Evolutionary conservation across 2,888 invertebrate species (phyloP).

Genomic region (Drosophila testacea): DNA sequence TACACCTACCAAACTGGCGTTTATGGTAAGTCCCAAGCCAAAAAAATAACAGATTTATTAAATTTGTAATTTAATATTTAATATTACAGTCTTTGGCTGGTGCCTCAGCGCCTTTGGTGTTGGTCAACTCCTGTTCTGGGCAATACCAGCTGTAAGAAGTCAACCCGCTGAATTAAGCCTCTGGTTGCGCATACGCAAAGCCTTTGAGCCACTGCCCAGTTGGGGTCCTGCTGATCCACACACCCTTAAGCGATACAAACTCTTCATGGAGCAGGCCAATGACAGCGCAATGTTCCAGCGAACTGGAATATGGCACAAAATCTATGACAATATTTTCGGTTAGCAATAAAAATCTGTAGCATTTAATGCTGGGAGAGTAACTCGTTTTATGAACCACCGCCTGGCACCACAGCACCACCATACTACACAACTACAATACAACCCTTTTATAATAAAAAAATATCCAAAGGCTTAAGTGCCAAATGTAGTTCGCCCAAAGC

Average conservation of each 20-base stretch:
- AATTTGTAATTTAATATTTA: slow-evolving; percentile 12
- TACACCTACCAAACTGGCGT: slow-evolving; percentile 87
- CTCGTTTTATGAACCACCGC: slow-evolving; percentile 40
- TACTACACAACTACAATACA: slow-evolving; percentile 32
- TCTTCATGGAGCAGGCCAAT: slow-evolving; percentile 66
- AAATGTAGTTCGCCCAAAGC: slow-evolving; percentile 58
- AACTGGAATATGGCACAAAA: slow-evolving; percentile 80
- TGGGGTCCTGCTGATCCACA: slow-evolving; percentile 84
- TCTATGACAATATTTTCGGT: slow-evolving; percentile 84
- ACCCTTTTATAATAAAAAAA: slow-evolving; percentile 70
- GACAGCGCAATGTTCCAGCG: slow-evolving; percentile 72
- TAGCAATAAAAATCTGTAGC: slow-evolving; percentile 70
- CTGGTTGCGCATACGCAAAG: slow-evolving; percentile 68
- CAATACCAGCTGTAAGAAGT: slow-evolving; percentile 68
- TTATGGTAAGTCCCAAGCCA: slow-evolving; percentile 85
- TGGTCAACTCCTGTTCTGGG: slow-evolving; percentile 86
- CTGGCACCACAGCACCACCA: slow-evolving; percentile 6
- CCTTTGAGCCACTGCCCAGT: slow-evolving; percentile 80
- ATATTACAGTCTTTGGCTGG: slow-evolving; percentile 85
- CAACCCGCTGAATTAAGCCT: slow-evolving; percentile 65
- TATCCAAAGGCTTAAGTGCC: slow-evolving; percentile 69
- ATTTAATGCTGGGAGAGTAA: slow-evolving; percentile 40
- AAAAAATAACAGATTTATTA: not conserved
- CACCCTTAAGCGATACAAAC: slow-evolving; percentile 85
- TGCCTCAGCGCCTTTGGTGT: slow-evolving; percentile 86